These are phyloP conservation scores for Sinhomidia bicolor DNA, from an alignment of 2,888 invertebrate species.

Conservation along the genomic window DNA sequence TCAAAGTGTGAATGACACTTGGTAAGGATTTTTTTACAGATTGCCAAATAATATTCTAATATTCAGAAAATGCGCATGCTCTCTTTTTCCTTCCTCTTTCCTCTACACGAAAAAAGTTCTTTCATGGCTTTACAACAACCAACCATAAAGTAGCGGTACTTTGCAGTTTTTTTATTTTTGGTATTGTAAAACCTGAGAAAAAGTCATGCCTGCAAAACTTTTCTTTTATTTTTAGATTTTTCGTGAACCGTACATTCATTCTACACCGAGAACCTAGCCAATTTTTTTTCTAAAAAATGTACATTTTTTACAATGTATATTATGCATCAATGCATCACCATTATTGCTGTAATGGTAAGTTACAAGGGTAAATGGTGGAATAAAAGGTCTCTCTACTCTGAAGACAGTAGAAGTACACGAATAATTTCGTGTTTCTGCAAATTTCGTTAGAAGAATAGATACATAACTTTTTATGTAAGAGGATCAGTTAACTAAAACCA, in stretches of 20 bases:
- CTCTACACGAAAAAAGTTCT: background rate
- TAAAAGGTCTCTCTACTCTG: background rate
- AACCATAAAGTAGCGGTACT: constrained; percentile 51
- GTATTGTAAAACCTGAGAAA: constrained; percentile 18
- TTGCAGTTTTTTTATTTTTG: constrained; percentile 50
- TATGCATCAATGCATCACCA: constrained; percentile 21
- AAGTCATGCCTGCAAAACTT: constrained; percentile 45
- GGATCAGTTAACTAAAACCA: background rate
- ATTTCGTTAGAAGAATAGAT: background rate
- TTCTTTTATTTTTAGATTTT: constrained; percentile 52
- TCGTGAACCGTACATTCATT: constrained; percentile 28
- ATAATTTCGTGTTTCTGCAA: constrained; percentile 24
- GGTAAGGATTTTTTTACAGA: background rate
- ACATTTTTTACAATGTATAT: constrained; percentile 10
- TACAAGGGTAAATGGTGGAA: background rate
- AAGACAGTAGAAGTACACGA: background rate
- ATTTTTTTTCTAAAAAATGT: constrained; percentile 30
- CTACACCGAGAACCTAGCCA: background rate
- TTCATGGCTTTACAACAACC: background rate
- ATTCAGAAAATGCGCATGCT: background rate
- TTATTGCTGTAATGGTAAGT: background rate
- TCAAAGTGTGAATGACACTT: constrained; percentile 67
- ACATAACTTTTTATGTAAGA: constrained; percentile 16
- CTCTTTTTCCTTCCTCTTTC: too few species aligned
- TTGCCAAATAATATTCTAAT: background rate